Evolutionary conservation across 2,797 vertebrate genomes (phyloP).

Genomic region (Helicolenus hilgendorfi): DNA sequence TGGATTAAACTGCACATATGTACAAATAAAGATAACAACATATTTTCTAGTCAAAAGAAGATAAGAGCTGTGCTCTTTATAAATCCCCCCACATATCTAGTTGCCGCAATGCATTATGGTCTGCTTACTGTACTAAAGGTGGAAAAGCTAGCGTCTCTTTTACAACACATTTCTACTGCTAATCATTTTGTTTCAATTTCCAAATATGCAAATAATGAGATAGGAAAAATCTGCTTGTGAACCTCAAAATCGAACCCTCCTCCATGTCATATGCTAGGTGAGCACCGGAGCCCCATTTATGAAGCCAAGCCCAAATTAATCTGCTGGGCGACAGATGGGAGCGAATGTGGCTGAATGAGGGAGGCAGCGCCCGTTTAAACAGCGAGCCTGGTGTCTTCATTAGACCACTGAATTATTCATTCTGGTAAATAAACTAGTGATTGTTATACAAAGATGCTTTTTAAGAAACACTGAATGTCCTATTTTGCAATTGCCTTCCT

Average conservation of each 20-base stretch:
- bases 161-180: neutral
- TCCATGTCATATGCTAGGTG: conserved; percentile 34
- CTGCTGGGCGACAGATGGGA: conserved; percentile 67
- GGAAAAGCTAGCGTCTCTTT: neutral
- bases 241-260: neutral
- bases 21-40: conserved; percentile 12
- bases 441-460: conserved; percentile 44
- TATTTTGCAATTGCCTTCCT: conserved; percentile 47
- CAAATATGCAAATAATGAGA: neutral
- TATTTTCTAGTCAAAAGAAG: neutral
- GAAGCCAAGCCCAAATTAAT: conserved; percentile 46
- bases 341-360: conserved; percentile 47
- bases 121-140: neutral
- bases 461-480: conserved; percentile 46
- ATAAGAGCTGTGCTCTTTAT: neutral
- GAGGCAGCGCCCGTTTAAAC: conserved; percentile 45
- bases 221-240: conserved; percentile 19
- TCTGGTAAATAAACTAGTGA: conserved; percentile 65
- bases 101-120: neutral
- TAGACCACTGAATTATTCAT: conserved; percentile 68
- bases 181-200: neutral
- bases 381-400: conserved; percentile 45
- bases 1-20: neutral
- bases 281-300: conserved; percentile 8
- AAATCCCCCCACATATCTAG: neutral